Conservation (phyloP, 2,113 vertebrate genomes). For the Engystomops pustulosus region DNA sequence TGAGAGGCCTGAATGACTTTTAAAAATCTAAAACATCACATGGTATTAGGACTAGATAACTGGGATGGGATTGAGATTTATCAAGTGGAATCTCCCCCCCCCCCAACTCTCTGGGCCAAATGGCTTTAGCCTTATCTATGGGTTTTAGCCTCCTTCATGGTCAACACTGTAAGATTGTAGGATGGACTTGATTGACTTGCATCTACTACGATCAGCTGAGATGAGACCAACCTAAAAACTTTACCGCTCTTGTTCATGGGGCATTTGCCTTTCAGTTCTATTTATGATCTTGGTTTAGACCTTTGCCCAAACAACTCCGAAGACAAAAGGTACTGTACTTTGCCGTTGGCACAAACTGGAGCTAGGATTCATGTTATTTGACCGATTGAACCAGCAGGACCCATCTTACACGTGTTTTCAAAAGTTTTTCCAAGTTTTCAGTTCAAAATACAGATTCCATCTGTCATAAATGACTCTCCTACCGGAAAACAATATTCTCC, state of each 20-base stretch:
- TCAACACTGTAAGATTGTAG: too few species aligned
- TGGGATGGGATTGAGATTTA: too few species aligned
- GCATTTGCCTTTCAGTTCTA: not conserved
- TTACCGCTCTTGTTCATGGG: not conserved
- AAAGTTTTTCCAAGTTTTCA: too few species aligned
- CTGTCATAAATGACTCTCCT: constrained; percentile 20
- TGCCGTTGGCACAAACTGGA: not conserved
- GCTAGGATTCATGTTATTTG: not conserved
- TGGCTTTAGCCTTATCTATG: too few species aligned
- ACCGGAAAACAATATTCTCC: constrained; percentile 18
- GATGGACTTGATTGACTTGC: too few species aligned
- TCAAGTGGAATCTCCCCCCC: too few species aligned
- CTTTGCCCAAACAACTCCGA: not conserved
- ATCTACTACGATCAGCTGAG: too few species aligned
- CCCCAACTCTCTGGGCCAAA: too few species aligned
- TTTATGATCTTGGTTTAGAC: not conserved
- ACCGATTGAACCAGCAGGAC: not conserved
- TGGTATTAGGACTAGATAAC: too few species aligned
- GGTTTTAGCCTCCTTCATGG: too few species aligned
- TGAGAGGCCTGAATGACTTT: too few species aligned
- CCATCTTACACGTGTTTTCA: not conserved
- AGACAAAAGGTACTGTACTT: not conserved
- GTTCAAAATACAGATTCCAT: not conserved
- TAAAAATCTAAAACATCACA: too few species aligned
- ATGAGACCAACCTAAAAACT: not conserved